phyloP scores from a whole-genome alignment of 2,113 vertebrate species.

The Nothoprocta pentlandii region DNA sequence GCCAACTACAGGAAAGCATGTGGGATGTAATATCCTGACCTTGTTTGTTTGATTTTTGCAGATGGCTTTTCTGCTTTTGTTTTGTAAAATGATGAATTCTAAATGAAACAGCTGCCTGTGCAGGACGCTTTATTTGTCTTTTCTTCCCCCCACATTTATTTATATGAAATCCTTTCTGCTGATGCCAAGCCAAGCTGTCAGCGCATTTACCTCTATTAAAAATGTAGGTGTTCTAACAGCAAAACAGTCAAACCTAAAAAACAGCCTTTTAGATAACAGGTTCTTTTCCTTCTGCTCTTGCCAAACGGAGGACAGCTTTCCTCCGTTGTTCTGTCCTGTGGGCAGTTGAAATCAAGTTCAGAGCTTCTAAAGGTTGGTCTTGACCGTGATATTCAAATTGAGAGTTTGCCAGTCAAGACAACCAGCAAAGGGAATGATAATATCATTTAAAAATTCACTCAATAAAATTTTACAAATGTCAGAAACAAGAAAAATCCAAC shows the following conservation, averaged over 20 bases:
- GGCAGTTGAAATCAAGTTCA: not conserved
- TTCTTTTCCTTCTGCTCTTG: not conserved
- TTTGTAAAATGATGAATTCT: constrained; percentile 69
- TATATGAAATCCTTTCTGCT: constrained; percentile 48
- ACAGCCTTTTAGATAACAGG: constrained; percentile 13
- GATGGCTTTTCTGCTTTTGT: constrained; percentile 53
- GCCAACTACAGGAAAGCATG: not conserved
- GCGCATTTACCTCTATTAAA: constrained; percentile 64
- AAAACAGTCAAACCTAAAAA: constrained; percentile 39
- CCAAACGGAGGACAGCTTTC: not conserved
- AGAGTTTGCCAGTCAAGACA: not conserved
- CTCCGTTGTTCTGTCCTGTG: not conserved
- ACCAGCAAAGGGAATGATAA: not conserved
- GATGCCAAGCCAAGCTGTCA: constrained; percentile 58
- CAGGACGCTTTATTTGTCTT: constrained; percentile 63
- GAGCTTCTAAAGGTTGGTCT: not conserved
- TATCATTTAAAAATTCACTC: not conserved
- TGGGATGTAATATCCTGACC: not conserved
- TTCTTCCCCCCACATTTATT: constrained; percentile 47
- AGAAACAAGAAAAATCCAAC: not conserved
- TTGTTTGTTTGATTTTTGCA: constrained; percentile 42
- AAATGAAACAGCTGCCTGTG: constrained; percentile 68
- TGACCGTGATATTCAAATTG: not conserved
- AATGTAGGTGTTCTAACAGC: constrained; percentile 58
- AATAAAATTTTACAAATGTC: not conserved